Percentiles rank a stretch among this genome's conserved stretches.
phyloP scores from a whole-genome alignment of 2,888 invertebrate genomes.

The Cordilura impudica region DNA sequence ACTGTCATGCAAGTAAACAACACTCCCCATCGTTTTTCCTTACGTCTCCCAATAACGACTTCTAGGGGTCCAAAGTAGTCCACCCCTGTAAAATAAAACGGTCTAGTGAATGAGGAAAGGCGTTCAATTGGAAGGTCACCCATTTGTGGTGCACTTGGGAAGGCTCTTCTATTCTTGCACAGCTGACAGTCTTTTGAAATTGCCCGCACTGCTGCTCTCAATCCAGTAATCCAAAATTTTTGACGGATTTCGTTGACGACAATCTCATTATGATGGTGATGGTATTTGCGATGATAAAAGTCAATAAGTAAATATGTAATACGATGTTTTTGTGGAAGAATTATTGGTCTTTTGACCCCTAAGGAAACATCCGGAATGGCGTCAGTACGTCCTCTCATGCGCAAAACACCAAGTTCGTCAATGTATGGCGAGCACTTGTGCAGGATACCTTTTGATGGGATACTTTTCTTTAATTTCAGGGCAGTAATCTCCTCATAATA shows the following conservation, averaged over 20 bases:
- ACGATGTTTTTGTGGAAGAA: constrained; percentile 38
- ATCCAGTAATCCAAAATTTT: constrained; percentile 25
- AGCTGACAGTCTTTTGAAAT: constrained; percentile 7
- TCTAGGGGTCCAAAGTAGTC: constrained; percentile 53
- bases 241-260: constrained; percentile 43
- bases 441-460: no score
- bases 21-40: constrained; percentile 28
- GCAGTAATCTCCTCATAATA: no score
- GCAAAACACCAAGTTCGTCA: no score
- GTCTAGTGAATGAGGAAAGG: constrained; percentile 1
- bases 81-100: constrained; percentile 43
- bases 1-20: constrained; percentile 29
- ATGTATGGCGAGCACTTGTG: no score
- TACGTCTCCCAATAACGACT: constrained; percentile 33
- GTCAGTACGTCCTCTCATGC: no score
- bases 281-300: constrained; percentile 38
- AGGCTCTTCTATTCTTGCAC: constrained; percentile 17
- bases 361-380: no score
- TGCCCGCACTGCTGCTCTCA: not conserved
- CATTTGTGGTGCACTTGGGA: constrained; percentile 34
- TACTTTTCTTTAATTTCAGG: not conserved
- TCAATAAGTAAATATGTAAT: constrained; percentile 42
- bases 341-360: constrained; percentile 46
- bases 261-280: constrained; percentile 40
- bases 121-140: constrained; percentile 42